Percentiles rank a stretch among this genome's conserved stretches.
phyloP scores from a whole-genome alignment of 2,113 vertebrate genomes.

The Catharus fuscescens region DNA sequence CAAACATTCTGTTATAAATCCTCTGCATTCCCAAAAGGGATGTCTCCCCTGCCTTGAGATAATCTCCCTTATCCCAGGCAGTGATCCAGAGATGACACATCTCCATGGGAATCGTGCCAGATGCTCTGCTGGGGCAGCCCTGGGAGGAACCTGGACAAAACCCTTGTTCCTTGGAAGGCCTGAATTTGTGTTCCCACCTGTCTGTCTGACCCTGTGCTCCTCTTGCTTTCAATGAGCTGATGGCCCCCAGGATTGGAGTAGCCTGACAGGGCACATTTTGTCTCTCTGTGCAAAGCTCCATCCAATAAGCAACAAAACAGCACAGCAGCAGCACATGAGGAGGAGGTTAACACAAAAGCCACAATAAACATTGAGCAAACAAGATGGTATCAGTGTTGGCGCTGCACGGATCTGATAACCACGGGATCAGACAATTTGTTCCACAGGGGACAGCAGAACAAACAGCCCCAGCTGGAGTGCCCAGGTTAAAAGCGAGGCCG shows the following conservation, averaged over 20 bases:
- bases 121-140: neutral
- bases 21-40: neutral
- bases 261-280: neutral
- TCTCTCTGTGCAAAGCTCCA: neutral
- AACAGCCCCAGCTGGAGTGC: rapidly evolving
- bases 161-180: neutral
- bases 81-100: neutral
- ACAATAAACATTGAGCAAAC: neutral
- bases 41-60: neutral
- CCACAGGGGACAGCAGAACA: neutral
- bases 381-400: neutral
- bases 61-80: neutral
- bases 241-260: rapidly evolving
- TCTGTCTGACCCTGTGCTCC: neutral
- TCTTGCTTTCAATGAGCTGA: neutral
- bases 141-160: neutral
- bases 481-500: slow-evolving; percentile 61
- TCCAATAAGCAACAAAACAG: neutral
- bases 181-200: neutral
- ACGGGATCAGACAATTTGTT: rapidly evolving
- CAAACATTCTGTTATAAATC: neutral
- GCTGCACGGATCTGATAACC: rapidly evolving
- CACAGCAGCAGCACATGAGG: rapidly evolving
- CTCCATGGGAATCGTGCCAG: neutral
- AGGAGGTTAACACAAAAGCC: neutral